Evolutionary conservation across 1,140 invertebrate species (phyloP).

Genomic region (Bicyclus anynana): DNA sequence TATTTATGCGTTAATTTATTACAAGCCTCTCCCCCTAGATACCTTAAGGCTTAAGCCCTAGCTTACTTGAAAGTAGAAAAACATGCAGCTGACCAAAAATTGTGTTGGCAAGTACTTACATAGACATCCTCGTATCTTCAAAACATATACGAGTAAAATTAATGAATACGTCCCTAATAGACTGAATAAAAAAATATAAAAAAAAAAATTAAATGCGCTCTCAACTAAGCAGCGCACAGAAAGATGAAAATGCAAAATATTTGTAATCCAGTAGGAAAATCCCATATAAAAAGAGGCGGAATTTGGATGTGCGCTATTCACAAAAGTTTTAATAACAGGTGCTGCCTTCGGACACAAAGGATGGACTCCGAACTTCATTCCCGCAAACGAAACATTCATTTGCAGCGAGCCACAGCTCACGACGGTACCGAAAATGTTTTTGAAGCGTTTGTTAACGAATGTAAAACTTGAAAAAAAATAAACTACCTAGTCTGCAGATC

Average conservation of each 20-base stretch:
- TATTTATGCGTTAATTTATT: too few relatives aligned
- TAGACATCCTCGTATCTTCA: too few relatives aligned
- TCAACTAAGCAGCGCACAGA: neutral
- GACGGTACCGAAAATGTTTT: constrained; percentile 30
- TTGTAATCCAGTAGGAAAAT: constrained; percentile 9
- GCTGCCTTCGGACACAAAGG: constrained; percentile 40
- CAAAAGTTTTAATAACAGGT: constrained; percentile 51
- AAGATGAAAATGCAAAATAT: neutral
- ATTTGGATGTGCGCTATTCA: constrained; percentile 20
- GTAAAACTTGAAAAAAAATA: constrained; percentile 24
- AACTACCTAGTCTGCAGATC: constrained; percentile 14
- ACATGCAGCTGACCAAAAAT: too few relatives aligned
- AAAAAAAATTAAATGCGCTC: neutral
- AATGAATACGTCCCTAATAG: too few relatives aligned
- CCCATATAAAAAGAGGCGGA: constrained; percentile 13
- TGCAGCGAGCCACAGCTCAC: constrained; percentile 16
- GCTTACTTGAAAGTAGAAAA: too few relatives aligned
- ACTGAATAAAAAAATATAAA: too few relatives aligned
- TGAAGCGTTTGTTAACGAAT: constrained; percentile 30
- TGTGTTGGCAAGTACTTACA: too few relatives aligned
- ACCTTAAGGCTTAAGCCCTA: too few relatives aligned
- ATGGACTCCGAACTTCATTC: constrained; percentile 26
- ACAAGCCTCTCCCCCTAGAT: too few relatives aligned
- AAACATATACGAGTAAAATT: too few relatives aligned
- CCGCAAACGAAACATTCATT: constrained; percentile 39